Evolutionary conservation across 2,797 vertebrate species (phyloP), one percentile per base, ranked within the genome.

Genomic region (Notamacropus eugenii): DNA sequence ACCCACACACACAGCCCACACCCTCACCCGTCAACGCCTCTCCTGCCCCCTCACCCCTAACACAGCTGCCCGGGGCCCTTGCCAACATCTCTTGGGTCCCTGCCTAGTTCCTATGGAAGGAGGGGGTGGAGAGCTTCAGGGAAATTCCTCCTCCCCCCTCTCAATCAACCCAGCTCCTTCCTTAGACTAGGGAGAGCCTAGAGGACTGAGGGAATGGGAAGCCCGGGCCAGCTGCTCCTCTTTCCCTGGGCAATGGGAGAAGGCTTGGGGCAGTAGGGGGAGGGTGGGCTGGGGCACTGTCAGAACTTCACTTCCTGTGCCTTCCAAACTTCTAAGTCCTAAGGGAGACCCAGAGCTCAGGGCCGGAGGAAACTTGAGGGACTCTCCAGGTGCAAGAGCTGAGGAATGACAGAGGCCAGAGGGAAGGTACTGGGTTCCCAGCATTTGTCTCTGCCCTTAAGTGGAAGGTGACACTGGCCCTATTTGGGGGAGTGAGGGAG

Each of bases 391-490:
- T 24, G 93, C 94, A 50, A 10, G 22, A 94, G 94, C 82, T 54
- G 94, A 97, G 91, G 92, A 52, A 82, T 22, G 3, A 54, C 52
- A 90, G 50, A 8, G 87, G 87, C 92, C 50, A 94, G 54, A 96
- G 90, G 40, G 57, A 95, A 96, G 91, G 55, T 92, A 92, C 93
- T n/a, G 13, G 90, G 92, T 94, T 29, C 93, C 95, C 92, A 93
- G 24, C 91, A 46, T 93, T 92, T 95, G 96, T 97, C 93, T 93
- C 94, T 94, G 95, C 91, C 92, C 95, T 92, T 91, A 90, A 59
- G 93, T 3, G 93, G 93, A 98, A 97, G 97, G 96, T 95, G 97
- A 97, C 95, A 96, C 93, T 34, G 10, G 87, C 91, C 95, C 90
- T 93, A 50, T 92, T 92, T 82, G 56, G 94, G 59, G 92, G 90